phyloP scores from a whole-genome alignment of 2,797 vertebrate species.

The Podargus strigoides region DNA sequence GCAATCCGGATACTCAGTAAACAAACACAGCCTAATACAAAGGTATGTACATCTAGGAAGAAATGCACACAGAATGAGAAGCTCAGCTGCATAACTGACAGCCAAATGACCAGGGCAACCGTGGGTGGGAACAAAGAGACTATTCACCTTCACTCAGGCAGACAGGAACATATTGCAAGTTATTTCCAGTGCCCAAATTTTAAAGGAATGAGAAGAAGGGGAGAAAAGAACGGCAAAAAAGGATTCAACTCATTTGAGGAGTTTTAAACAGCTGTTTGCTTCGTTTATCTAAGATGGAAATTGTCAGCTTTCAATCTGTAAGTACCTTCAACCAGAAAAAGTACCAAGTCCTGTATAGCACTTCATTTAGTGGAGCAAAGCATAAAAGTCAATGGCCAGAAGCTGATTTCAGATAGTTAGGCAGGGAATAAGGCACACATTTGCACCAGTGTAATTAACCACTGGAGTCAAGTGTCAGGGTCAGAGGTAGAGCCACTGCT shows the following conservation, averaged over 20 bases:
- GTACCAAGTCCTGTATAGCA: not conserved
- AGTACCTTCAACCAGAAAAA: not conserved
- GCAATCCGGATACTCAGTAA: not conserved
- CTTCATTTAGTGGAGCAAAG: not conserved
- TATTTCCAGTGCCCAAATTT: not conserved
- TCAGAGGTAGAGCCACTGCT: not conserved
- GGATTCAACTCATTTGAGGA: not conserved
- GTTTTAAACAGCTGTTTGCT: not conserved
- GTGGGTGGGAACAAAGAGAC: not conserved
- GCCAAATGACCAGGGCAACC: not conserved
- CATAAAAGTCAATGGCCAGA: not conserved
- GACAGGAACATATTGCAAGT: fast-evolving
- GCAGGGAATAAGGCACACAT: not conserved
- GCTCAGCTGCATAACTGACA: not conserved
- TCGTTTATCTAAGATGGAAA: not conserved
- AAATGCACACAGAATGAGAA: not conserved
- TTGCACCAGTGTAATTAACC: not conserved
- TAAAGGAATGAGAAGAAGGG: not conserved
- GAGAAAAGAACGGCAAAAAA: not conserved
- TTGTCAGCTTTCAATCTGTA: not conserved
- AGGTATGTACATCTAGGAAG: not conserved
- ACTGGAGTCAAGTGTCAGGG: not conserved
- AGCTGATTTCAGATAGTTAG: not conserved
- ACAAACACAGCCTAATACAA: not conserved
- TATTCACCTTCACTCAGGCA: not conserved